Conservation (phyloP, 2,888 invertebrate species). For the Conistra vaccinii region DNA sequence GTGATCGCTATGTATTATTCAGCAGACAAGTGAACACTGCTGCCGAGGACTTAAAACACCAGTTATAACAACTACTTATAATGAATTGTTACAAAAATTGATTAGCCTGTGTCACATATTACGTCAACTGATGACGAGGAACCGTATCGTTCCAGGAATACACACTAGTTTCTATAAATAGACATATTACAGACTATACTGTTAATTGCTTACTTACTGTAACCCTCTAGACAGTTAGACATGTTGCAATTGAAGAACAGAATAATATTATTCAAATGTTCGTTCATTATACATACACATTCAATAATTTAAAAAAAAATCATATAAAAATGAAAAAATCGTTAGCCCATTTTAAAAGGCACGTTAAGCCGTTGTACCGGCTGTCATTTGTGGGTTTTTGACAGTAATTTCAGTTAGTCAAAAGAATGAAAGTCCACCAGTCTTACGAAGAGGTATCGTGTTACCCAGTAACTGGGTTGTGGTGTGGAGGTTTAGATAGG, state of each 20-base stretch:
- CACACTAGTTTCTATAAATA: constrained; percentile 52
- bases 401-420: not conserved
- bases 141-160: constrained; percentile 51
- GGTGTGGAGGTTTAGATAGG: not conserved
- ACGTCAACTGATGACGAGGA: constrained; percentile 43
- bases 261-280: not conserved
- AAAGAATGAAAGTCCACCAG: not conserved
- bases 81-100: constrained; percentile 16
- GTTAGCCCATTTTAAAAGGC: too few species aligned
- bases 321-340: too few species aligned
- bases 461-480: not conserved
- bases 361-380: not conserved
- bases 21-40: not conserved
- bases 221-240: constrained; percentile 30
- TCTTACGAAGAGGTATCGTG: not conserved
- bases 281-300: too few species aligned
- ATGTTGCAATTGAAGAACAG: not conserved
- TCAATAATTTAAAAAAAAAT: not conserved
- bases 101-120: constrained; percentile 26
- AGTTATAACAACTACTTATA: not conserved
- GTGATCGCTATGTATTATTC: not conserved
- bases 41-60: not conserved
- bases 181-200: not conserved
- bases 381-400: not conserved
- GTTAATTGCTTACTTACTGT: constrained; percentile 42